phyloP scores from a whole-genome alignment of 2,888 invertebrate species.

The Leptinotarsa tumamoca region DNA sequence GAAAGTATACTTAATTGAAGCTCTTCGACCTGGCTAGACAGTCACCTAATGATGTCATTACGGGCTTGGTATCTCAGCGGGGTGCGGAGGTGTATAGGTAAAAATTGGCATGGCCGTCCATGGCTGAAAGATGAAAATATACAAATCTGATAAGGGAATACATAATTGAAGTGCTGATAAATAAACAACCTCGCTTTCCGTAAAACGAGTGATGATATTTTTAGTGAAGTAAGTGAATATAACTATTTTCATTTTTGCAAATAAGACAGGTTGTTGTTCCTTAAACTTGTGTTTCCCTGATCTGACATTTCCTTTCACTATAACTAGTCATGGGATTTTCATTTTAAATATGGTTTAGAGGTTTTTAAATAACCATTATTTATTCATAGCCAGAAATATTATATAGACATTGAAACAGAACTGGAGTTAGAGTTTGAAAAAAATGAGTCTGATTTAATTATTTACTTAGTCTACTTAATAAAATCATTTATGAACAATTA shows the following conservation, averaged over 20 bases:
- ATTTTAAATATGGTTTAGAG: slow-evolving; percentile 49
- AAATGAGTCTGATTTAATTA: slow-evolving; percentile 10
- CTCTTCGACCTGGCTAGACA: not conserved
- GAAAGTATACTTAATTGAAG: slow-evolving; percentile 2
- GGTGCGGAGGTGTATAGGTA: slow-evolving; percentile 56
- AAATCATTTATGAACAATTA: not conserved
- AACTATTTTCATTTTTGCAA: slow-evolving; percentile 30
- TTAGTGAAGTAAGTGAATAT: slow-evolving; percentile 37
- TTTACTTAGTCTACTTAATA: slow-evolving; percentile 36
- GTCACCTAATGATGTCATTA: slow-evolving; percentile 41
- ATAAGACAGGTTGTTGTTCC: slow-evolving; percentile 61
- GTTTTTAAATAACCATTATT: slow-evolving; percentile 32
- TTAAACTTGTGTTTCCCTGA: slow-evolving; percentile 57
- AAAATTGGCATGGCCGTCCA: slow-evolving; percentile 66
- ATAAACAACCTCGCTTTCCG: slow-evolving; percentile 32
- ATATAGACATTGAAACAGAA: too few species aligned
- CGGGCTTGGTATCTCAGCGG: slow-evolving; percentile 46
- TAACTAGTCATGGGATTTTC: slow-evolving; percentile 48
- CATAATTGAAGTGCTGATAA: slow-evolving; percentile 42
- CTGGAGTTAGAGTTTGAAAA: too few species aligned
- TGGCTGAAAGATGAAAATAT: slow-evolving; percentile 52
- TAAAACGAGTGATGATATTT: slow-evolving; percentile 41
- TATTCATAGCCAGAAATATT: not conserved
- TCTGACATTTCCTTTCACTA: slow-evolving; percentile 63
- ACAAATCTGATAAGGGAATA: slow-evolving; percentile 55